Base-by-base conservation (phyloP, 2,113 vertebrate species). In the Catharus fuscescens region DNA sequence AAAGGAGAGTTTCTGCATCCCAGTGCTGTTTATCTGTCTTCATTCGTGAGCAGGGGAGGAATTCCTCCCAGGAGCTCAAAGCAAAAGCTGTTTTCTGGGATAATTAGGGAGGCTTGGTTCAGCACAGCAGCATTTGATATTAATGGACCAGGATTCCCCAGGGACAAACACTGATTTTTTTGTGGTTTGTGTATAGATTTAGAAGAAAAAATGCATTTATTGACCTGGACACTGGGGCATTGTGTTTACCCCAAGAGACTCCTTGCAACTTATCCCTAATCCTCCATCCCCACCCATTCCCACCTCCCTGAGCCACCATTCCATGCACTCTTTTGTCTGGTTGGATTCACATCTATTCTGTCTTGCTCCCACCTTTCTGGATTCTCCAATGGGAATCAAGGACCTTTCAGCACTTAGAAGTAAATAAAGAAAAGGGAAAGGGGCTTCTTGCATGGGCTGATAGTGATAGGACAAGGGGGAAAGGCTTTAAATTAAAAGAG, bases 131-230 rank as follows among this genome's bases (percentile, higher is more conserved):
- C 7, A 2, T 81, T 81, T 60, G 57, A 52, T 85, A 20, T 52
- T 86, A 57, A 62, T 9, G 3, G 67, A 21, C 31, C 0, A 0
- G 82, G 62, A 77, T 79, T 88, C 88, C 78, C 79, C 70, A 64
- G 52, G 56, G 84, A 31, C 3, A 5, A 81, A 36, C 59, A 4
- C 57, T 57, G n/a, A 11, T 88, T 82, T 78, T 69, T 69, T 28
- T 88, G 45, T 77, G 74, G 38, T 83, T 95, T 80, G 45, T 57
- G 17, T 82, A 8, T 77, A 90, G 73, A 71, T 69, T 25, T 38
- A 40, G 47, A 64, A 76, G 54, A 57, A 73, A 81, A 64, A 40
- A 14, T 18, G 8, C 32, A 21, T 90, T 59, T 79, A 44, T 47
- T 90, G 53, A 44, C 65, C 40, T 79, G 70, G 52, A 67, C 45